Evolutionary conservation across 2,797 vertebrate genomes (phyloP).

Genomic region (Oophaga sylvatica): DNA sequence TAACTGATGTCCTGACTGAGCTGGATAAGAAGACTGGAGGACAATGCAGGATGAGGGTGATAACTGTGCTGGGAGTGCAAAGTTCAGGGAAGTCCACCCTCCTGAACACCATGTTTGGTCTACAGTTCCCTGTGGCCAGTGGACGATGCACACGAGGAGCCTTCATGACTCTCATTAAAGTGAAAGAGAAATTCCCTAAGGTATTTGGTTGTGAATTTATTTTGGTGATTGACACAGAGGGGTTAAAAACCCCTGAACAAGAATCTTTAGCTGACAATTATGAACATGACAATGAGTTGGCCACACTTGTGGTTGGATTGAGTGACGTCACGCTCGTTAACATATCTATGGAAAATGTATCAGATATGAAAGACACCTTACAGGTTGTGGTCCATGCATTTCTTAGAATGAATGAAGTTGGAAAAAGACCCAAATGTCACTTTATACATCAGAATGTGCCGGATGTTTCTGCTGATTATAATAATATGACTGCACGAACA

Average conservation of each 20-base stretch:
- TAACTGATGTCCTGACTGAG: slow-evolving; percentile 76
- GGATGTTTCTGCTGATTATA: slow-evolving; percentile 26
- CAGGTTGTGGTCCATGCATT: slow-evolving; percentile 55
- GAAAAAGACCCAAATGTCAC: slow-evolving; percentile 38
- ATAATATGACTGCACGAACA: slow-evolving; percentile 18
- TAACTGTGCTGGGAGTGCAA: slow-evolving; percentile 66
- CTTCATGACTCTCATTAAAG: slow-evolving; percentile 43
- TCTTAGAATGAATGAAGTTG: slow-evolving; percentile 50
- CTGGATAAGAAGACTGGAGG: slow-evolving; percentile 66
- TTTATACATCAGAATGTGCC: slow-evolving; percentile 53
- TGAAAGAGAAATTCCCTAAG: slow-evolving; percentile 5
- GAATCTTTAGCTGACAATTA: slow-evolving; percentile 27
- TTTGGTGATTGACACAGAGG: slow-evolving; percentile 51
- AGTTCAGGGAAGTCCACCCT: slow-evolving; percentile 52
- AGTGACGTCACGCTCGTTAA: slow-evolving; percentile 72
- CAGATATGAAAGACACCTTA: slow-evolving; percentile 61
- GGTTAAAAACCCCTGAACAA: slow-evolving; percentile 43
- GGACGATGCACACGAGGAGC: slow-evolving; percentile 50
- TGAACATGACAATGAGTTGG: slow-evolving; percentile 52
- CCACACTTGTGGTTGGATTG: slow-evolving; percentile 69
- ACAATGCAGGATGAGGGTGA: slow-evolving; percentile 70
- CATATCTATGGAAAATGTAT: slow-evolving; percentile 64
- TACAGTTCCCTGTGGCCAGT: slow-evolving; percentile 49
- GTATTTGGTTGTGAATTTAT: slow-evolving; percentile 39
- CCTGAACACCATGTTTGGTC: slow-evolving; percentile 55